Conservation (phyloP, 2,113 vertebrate species). For the Hystrix cristata region DNA sequence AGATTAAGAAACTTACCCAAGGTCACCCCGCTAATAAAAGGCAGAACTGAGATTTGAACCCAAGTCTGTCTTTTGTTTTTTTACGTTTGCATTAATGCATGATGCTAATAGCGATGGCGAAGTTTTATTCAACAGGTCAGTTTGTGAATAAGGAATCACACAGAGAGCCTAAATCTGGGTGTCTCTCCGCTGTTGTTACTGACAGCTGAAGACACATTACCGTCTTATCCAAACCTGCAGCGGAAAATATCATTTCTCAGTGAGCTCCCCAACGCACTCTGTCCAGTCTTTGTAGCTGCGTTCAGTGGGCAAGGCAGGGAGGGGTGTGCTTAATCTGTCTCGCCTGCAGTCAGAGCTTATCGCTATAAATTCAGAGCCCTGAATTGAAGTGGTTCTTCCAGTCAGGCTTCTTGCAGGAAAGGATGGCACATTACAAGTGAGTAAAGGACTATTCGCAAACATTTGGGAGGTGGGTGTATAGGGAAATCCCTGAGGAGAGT, state of each 20-base stretch:
- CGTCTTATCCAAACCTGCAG: background rate
- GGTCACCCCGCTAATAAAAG: background rate
- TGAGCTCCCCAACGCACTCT: background rate
- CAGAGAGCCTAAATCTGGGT: background rate
- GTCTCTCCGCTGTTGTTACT: background rate
- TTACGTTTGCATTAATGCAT: background rate
- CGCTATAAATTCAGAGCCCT: background rate
- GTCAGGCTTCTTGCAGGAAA: background rate
- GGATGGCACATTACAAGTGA: background rate
- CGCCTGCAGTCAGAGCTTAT: background rate
- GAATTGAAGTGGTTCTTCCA: background rate
- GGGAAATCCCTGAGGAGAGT: background rate
- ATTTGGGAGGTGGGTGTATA: fast-evolving
- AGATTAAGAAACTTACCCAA: background rate
- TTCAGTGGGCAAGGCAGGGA: background rate
- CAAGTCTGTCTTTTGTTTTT: background rate
- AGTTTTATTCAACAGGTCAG: background rate
- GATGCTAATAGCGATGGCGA: background rate
- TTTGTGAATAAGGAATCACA: background rate
- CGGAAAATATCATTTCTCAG: background rate
- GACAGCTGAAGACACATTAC: background rate
- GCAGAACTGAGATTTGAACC: background rate
- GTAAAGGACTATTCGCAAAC: background rate
- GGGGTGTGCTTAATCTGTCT: background rate
- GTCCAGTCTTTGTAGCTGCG: background rate